Evolutionary conservation across 1,140 invertebrate species (phyloP), one percentile per base, ranked within the genome.

Genomic region (Rhagoletis zephyria): DNA sequence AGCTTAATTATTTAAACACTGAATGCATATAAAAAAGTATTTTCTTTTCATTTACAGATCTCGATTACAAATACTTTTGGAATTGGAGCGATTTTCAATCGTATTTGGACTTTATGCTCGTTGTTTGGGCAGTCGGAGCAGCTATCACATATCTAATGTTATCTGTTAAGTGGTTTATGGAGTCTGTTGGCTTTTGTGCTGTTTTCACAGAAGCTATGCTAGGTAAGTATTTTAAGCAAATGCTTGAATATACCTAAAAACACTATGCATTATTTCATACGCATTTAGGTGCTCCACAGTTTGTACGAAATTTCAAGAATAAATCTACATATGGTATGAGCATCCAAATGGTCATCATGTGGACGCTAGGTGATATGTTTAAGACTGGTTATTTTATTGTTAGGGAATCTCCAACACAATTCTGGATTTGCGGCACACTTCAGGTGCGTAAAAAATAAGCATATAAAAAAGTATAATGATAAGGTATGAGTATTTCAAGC

Each of bases 1-100:
- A 30, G 1, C 30, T 30, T 30, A 30, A 30, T 30, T 30, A 30
- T 30, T 30, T 30, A 30, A 30, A 30, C 30, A 30, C 30, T 30
- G 30, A 30, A 30, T 30, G 30, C 30, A 74, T 16, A 30, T 74
- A 30, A 14, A 77, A 65, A 51, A 59, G 14, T 56, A 48, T n/a
- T 40, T 89, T 89, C 87, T 10, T 30, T 65, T 89, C 89, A 91
- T 94, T 92, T 93, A 90, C 94, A 98, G 97, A 98, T 95, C 97
- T 98, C 93, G 97, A 98, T 91, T 94, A 95, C 90, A 96, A 96
- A 91, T 97, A 97, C 94, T 99, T 99, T 95, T 99, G 99, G 99
- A 96, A 97, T 91, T 99, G 99, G 99, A 99, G 98, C 87, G 98
- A 99, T 94, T 99, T 99, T 93, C 96, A 97, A 92, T 99, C 98